Conservation (phyloP, 23 tunicate genomes). For the Corella eumyota region DNA sequence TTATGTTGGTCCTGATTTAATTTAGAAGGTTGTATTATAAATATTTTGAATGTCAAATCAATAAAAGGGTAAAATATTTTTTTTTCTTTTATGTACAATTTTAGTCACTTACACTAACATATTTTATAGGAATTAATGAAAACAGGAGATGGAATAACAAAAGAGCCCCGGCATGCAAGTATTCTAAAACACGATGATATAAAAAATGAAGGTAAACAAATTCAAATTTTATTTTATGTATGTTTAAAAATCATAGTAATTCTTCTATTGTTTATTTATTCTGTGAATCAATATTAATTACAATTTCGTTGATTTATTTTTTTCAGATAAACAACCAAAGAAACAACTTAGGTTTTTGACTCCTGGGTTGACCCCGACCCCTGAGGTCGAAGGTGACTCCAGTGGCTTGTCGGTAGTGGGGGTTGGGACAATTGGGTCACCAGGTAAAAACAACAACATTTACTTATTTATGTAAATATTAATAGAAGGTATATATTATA, state of each 20-base stretch:
- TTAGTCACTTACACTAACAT: no score
- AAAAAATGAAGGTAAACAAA: not conserved
- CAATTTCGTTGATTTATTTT: no score
- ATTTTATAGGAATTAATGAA: conserved; percentile 1
- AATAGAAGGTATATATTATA: not conserved
- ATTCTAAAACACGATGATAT: conserved; percentile 3
- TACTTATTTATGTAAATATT: not conserved
- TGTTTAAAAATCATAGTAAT: no score
- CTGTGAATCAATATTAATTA: no score
- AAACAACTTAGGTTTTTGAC: conserved; percentile 15
- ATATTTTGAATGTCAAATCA: no score
- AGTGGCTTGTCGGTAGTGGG: not conserved
- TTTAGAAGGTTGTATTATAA: no score
- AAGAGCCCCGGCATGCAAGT: not conserved
- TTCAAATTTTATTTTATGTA: not conserved
- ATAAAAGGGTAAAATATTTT: no score
- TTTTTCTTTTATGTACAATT: no score
- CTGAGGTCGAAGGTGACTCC: not conserved
- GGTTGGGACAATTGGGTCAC: not conserved
- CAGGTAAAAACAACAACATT: not conserved
- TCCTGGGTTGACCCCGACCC: not conserved
- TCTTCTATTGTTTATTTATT: no score
- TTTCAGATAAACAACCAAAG: not conserved
- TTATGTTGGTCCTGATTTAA: no score
- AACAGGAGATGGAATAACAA: not conserved